Base-by-base conservation (phyloP, 2,113 vertebrate species). In the Hypanus sabinus region DNA sequence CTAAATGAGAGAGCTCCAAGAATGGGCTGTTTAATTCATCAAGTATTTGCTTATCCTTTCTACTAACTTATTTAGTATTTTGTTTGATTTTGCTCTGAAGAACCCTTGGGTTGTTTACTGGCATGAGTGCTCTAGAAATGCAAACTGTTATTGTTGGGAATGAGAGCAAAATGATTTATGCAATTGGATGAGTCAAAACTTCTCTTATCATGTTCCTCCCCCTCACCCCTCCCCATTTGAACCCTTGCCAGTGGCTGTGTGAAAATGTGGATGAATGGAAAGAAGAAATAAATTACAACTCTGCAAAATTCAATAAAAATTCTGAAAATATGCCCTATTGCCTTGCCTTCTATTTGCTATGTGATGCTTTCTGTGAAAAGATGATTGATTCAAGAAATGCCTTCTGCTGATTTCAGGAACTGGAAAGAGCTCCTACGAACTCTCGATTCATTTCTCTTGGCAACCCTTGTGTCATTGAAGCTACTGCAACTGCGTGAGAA, bases 401-500 rank as follows among this genome's bases (percentile, higher is more conserved):
- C 10, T 36, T 27, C 20, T 30, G 27, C 3, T 5, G 91, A 70
- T 16, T 71, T 27, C 20, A 46, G 68, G 68, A 73, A 71, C 91
- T 73, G 70, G 38, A 55, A 14, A 3, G 33, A 24, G 70, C 20
- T 27, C 79, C 94, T 94, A 95, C 93, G 95, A 94, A 94, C 2
- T 30, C 55, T 68, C 33, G n/a, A 81, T 94, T 95, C 16, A 95
- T 94, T 33, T 83, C 55, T 96, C 94, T 77, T 75, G 88, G 94
- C 76, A 73, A 94, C 68, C 94, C 94, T 94, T 0, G 87, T 94
- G 70, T 95, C 95, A 95, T 95, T 94, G 94, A 95, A 96, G 93
- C 79, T 75, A 94, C 94, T 94, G 94, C 95, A 95, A 94, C 91
- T 94, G 91, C 91, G 94, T 94, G 94, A 90, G 94, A 94, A 95